Conservation (phyloP, 2,888 invertebrate species). For the Cephus sareptanus region DNA sequence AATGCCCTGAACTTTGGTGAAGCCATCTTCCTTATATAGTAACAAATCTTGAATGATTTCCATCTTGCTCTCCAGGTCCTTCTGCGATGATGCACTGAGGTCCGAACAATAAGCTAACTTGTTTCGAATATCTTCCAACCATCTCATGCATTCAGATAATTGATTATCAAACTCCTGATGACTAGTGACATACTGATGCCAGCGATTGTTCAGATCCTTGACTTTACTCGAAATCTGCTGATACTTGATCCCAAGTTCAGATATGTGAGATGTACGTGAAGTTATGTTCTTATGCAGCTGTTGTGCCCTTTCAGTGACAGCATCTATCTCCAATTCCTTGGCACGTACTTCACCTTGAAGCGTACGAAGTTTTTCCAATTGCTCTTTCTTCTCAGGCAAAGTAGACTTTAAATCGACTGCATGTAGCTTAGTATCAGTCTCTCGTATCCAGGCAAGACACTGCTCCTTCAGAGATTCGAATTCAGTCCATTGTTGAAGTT, state of each 20-base stretch:
- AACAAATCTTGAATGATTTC: conserved; percentile 87
- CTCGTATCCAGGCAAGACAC: conserved; percentile 87
- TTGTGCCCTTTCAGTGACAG: conserved; percentile 91
- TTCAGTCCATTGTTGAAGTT: conserved; percentile 91
- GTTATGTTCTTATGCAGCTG: conserved; percentile 80
- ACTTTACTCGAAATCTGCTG: conserved; percentile 90
- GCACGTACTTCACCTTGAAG: conserved; percentile 90
- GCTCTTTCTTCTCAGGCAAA: conserved; percentile 84
- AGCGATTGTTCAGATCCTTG: conserved; percentile 89
- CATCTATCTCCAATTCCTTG: conserved; percentile 92
- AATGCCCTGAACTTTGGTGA: conserved; percentile 85
- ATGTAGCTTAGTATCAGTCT: conserved; percentile 88
- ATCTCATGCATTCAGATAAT: conserved; percentile 81
- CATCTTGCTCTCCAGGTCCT: conserved; percentile 87
- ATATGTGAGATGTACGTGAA: conserved; percentile 83
- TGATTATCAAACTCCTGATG: conserved; percentile 90
- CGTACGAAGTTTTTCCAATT: conserved; percentile 81
- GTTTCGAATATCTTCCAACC: conserved; percentile 85
- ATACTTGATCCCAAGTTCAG: conserved; percentile 92
- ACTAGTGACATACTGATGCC: conserved; percentile 90
- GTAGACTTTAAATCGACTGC: conserved; percentile 88
- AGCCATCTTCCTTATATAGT: conserved; percentile 93
- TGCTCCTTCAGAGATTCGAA: conserved; percentile 89
- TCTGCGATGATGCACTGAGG: conserved; percentile 82
- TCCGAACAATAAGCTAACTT: conserved; percentile 91